These are phyloP conservation scores for Drosophila recens DNA, from an alignment of 2,888 invertebrate species.

Conservation along the genomic window DNA sequence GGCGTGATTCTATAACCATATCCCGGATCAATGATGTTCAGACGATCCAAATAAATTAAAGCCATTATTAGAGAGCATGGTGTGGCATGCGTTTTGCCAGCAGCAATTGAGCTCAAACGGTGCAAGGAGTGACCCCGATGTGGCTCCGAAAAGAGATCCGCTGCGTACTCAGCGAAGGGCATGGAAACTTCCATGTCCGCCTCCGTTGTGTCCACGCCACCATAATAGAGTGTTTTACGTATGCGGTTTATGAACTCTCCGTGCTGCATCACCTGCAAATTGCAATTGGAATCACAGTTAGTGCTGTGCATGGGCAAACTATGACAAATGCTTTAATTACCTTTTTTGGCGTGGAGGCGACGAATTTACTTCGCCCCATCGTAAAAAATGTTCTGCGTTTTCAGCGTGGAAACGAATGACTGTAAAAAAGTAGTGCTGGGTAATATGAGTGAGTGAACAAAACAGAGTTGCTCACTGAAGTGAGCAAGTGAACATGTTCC, in stretches of 20 bases:
- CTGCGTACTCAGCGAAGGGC: conserved; percentile 90
- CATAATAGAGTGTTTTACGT: conserved; percentile 95
- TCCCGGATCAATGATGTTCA: conserved; percentile 92
- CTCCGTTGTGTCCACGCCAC: conserved; percentile 86
- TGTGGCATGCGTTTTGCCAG: conserved; percentile 90
- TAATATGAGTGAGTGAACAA: too few species aligned
- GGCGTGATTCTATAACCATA: conserved; percentile 94
- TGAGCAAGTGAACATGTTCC: too few species aligned
- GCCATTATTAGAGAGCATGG: conserved; percentile 97
- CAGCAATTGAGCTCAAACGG: conserved; percentile 91
- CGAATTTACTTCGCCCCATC: conserved; percentile 81
- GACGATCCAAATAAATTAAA: conserved; percentile 95
- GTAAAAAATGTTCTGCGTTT: conserved; percentile 33
- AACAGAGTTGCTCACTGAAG: too few species aligned
- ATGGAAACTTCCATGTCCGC: conserved; percentile 90
- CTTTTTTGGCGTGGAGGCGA: conserved; percentile 71
- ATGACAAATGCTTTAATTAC: conserved; percentile 28
- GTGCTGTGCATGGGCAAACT: background rate
- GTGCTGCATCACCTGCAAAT: conserved; percentile 86
- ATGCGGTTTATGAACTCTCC: conserved; percentile 93
- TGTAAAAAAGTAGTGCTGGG: background rate
- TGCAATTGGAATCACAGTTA: background rate
- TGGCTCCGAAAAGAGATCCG: conserved; percentile 92
- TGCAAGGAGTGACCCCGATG: conserved; percentile 91
- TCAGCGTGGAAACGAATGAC: conserved; percentile 34